These are phyloP conservation scores for Popillia japonica DNA, from an alignment of 1,140 invertebrate genomes.

Conservation along the genomic window DNA sequence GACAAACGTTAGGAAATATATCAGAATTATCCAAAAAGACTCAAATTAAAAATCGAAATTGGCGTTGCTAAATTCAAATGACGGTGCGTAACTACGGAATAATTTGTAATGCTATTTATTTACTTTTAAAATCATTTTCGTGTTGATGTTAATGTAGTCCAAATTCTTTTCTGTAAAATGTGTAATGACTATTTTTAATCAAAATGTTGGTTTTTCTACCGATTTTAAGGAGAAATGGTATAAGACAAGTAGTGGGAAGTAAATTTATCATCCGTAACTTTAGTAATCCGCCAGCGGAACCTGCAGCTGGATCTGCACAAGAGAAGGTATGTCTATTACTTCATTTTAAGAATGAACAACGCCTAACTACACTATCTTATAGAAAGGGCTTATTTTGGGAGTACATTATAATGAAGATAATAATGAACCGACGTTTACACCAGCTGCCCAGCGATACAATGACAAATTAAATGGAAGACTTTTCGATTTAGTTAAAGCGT, in stretches of 20 bases:
- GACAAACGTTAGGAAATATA: too few relatives aligned
- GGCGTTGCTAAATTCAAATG: slow-evolving; percentile 25
- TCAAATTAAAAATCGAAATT: slow-evolving; percentile 5
- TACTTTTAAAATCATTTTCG: slow-evolving; percentile 36
- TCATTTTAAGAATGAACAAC: background rate
- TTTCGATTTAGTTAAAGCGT: slow-evolving; percentile 50
- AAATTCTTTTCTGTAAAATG: slow-evolving; percentile 39
- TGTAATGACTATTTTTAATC: slow-evolving; percentile 35
- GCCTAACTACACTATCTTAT: slow-evolving; percentile 18
- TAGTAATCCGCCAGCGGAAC: background rate
- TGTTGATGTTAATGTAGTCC: slow-evolving; percentile 37
- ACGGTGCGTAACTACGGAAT: slow-evolving; percentile 22
- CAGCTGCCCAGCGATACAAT: slow-evolving; percentile 52
- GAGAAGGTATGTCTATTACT: background rate
- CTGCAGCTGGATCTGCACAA: background rate
- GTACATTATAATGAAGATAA: slow-evolving; percentile 51
- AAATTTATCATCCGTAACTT: slow-evolving; percentile 1
- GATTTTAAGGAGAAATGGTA: slow-evolving; percentile 13
- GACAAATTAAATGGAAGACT: slow-evolving; percentile 52
- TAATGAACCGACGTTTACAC: slow-evolving; percentile 50
- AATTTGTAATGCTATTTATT: slow-evolving; percentile 20
- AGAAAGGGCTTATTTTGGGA: slow-evolving; percentile 59
- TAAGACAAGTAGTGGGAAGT: background rate
- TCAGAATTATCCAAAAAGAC: background rate
- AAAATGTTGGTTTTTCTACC: slow-evolving; percentile 38